Conservation (phyloP, 2,888 invertebrate species). For the Gryllus longicercus region DNA sequence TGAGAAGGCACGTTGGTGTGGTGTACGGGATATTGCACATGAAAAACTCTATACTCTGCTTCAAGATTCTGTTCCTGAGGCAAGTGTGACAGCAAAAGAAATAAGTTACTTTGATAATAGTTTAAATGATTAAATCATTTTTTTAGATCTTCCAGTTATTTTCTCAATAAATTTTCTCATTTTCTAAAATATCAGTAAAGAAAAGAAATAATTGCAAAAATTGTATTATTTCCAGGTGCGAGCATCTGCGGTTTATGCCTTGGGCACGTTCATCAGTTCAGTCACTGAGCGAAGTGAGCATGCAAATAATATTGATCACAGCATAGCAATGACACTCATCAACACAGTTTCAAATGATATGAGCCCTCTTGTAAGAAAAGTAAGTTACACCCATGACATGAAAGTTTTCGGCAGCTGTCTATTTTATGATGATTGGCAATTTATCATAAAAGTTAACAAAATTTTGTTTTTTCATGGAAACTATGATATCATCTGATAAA, state of each 20-base stretch:
- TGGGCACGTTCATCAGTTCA: conserved; percentile 89
- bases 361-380: conserved; percentile 79
- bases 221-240: conserved; percentile 58
- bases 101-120: neutral
- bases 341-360: conserved; percentile 76
- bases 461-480: too few species aligned
- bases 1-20: conserved; percentile 89
- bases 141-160: too few species aligned
- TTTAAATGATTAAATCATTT: too few species aligned
- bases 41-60: conserved; percentile 85
- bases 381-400: conserved; percentile 40
- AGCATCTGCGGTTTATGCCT: conserved; percentile 89
- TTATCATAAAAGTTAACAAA: too few species aligned
- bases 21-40: conserved; percentile 92
- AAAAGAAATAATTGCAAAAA: neutral
- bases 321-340: conserved; percentile 83
- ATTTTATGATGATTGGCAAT: too few species aligned
- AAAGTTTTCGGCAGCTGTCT: too few species aligned
- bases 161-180: neutral
- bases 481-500: too few species aligned
- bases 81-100: conserved; percentile 42
- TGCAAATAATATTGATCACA: conserved; percentile 90
- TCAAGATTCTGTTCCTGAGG: conserved; percentile 82
- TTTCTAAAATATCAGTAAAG: neutral
- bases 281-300: conserved; percentile 83